Percentiles rank a stretch among this genome's conserved stretches.
These are phyloP conservation scores for Andricus quercusramuli DNA, from an alignment of 2,888 invertebrate genomes.

Conservation along the genomic window DNA sequence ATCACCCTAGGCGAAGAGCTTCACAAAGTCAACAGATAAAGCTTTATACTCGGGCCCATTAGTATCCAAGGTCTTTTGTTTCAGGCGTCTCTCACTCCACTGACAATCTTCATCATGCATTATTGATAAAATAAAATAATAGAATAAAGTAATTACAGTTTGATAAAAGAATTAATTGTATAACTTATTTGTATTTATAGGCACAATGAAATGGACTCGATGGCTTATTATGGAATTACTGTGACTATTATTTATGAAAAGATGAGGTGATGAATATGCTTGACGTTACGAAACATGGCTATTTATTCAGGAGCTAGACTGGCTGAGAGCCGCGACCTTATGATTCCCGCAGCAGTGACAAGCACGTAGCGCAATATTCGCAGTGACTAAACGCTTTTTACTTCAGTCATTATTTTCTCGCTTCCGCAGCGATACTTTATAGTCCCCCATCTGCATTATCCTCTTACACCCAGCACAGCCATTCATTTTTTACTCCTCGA, in stretches of 20 bases:
- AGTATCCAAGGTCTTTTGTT: no score
- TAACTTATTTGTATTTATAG: background rate
- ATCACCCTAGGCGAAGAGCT: no score
- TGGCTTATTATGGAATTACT: background rate
- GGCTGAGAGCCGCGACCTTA: conserved; percentile 18
- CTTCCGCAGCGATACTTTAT: conserved; percentile 17
- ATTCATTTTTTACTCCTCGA: background rate
- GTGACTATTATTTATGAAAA: conserved; percentile 16
- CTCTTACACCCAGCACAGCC: background rate
- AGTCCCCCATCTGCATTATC: conserved; percentile 9
- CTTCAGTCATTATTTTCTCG: conserved; percentile 33
- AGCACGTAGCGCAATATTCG: conserved; percentile 36
- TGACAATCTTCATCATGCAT: no score
- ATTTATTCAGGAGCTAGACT: conserved; percentile 38
- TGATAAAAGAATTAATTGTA: background rate
- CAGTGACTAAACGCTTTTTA: conserved; percentile 37
- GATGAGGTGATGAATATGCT: conserved; percentile 26
- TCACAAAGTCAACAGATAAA: no score
- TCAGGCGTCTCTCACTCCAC: no score
- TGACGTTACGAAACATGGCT: conserved; percentile 30
- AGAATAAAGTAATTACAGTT: background rate
- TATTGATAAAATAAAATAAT: background rate
- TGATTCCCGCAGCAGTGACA: conserved; percentile 22
- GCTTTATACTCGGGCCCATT: no score
- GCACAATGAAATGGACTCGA: background rate